Base-by-base conservation (phyloP, 2,113 vertebrate species). In the Corythornis madagascariensis region DNA sequence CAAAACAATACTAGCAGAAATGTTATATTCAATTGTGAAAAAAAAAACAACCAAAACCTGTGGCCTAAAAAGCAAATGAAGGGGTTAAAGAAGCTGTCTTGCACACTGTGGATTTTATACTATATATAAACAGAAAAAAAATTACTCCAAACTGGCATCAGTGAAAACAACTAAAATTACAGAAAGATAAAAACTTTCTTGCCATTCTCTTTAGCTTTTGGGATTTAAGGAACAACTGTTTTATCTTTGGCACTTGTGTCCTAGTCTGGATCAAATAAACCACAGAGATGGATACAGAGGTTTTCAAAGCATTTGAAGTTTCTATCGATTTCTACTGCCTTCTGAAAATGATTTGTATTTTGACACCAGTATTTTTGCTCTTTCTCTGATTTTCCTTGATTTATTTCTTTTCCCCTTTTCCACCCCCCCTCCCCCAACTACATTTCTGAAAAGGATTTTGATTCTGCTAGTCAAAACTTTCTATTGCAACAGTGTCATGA, bases 391-490 rank as follows among this genome's bases (percentile, higher is more conserved):
- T 90, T 70, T 47, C 25, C n/a, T 90, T 31, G 10, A 83, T 88
- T 83, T 73, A 47, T 79, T 76, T 69, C 3, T 55, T 42, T 35
- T 50, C 17, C 42, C 52, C 8, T 28, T 6, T 29, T 42, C 29
- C 18, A 43, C 42, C 80, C 75, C 53, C 74, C 29, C 55, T 74
- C 90, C 52, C n/a, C 67, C 67, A 42, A 83, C 77, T 56, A 71
- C 1, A 1, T 83, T 71, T 31, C 65, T 35, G 18, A 75, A 64
- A 60, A 93, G 28, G 6, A 35, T 78, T 89, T 94, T 78, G 59
- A 92, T 92, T 89, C 67, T 81, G 57, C 35, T 28, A 78, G 77
- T 53, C 48, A 53, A 74, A 77, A 33, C 65, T 78, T 86, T 40
- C 29, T 81, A 38, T 19, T 72, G n/a, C 84, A 84, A 79, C 53